A percentile compares a stretch with the other conserved stretches of the same genome.
phyloP scores from a whole-genome alignment of 2,113 vertebrate species.

The Mola mola region DNA sequence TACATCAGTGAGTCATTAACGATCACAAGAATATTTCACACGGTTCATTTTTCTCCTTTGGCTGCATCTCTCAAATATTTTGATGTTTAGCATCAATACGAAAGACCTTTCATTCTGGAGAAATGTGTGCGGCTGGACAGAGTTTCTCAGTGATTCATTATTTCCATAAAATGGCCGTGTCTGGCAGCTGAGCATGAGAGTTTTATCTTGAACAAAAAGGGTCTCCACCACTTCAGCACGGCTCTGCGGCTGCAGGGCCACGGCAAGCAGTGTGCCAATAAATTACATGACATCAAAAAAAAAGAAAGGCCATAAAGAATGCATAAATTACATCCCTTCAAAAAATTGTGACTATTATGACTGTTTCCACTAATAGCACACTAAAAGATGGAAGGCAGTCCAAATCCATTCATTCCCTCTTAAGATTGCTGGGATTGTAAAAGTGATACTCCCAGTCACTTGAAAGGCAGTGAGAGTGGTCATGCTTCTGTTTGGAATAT shows the following conservation, averaged over 20 bases:
- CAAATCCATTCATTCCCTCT: conserved; percentile 73
- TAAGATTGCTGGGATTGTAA: conserved; percentile 72
- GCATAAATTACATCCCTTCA: conserved; percentile 80
- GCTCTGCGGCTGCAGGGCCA: conserved; percentile 50
- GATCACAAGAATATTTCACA: conserved; percentile 38
- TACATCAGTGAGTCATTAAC: conserved; percentile 19
- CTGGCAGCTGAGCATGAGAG: conserved; percentile 71
- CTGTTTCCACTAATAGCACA: conserved; percentile 79
- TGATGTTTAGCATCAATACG: conserved; percentile 55
- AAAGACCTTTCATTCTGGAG: conserved; percentile 47
- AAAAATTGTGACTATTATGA: conserved; percentile 77
- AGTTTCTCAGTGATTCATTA: conserved; percentile 70
- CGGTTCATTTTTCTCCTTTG: conserved; percentile 54
- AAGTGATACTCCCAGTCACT: conserved; percentile 68
- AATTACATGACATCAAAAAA: conserved; percentile 81
- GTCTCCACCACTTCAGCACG: conserved; percentile 58
- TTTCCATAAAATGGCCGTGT: conserved; percentile 72
- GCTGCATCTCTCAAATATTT: conserved; percentile 44
- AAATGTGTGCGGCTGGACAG: conserved; percentile 49
- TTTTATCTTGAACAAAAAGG: conserved; percentile 76
- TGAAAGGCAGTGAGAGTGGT: conserved; percentile 65
- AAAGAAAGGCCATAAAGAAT: conserved; percentile 75
- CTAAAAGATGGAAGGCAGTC: conserved; percentile 77
- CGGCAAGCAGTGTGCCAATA: conserved; percentile 66
- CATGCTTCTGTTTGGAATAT: conserved; percentile 84